phyloP scores from a whole-genome alignment of 2,888 invertebrate genomes.

The Dicycla oo region DNA sequence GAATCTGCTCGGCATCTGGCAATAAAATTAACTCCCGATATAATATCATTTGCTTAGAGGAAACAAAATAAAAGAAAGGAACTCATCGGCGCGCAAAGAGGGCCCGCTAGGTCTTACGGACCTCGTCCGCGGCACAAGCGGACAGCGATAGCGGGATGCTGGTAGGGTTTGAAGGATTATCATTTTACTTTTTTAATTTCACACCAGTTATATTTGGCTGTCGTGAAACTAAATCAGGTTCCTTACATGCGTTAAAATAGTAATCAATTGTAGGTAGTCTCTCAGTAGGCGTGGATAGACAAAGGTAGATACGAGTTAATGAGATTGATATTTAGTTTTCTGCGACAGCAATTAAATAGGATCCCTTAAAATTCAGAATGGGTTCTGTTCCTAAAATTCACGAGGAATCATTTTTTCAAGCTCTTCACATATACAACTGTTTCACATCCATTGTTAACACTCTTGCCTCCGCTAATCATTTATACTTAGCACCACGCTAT shows the following conservation, averaged over 20 bases:
- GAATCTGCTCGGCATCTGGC: conserved; percentile 67
- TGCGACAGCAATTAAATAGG: neutral
- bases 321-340: neutral
- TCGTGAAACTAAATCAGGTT: neutral
- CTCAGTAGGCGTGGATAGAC: too few species aligned
- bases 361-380: neutral
- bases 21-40: conserved; percentile 78
- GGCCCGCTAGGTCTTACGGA: conserved; percentile 43
- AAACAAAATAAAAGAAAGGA: conserved; percentile 74
- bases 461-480: conserved; percentile 29
- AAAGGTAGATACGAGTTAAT: too few species aligned
- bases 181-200: neutral
- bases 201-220: neutral
- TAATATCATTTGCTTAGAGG: conserved; percentile 79
- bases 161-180: neutral
- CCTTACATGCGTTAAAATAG: neutral
- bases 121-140: conserved; percentile 14
- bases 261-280: neutral
- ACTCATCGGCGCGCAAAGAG: conserved; percentile 70
- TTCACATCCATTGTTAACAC: neutral
- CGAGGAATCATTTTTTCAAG: neutral
- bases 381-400: neutral
- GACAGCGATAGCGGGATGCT: neutral
- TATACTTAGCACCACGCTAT: conserved; percentile 59
- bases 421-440: neutral